These are phyloP conservation scores for Mesorhabditis spiculigera DNA, from an alignment of 2,888 invertebrate genomes.

Conservation along the genomic window DNA sequence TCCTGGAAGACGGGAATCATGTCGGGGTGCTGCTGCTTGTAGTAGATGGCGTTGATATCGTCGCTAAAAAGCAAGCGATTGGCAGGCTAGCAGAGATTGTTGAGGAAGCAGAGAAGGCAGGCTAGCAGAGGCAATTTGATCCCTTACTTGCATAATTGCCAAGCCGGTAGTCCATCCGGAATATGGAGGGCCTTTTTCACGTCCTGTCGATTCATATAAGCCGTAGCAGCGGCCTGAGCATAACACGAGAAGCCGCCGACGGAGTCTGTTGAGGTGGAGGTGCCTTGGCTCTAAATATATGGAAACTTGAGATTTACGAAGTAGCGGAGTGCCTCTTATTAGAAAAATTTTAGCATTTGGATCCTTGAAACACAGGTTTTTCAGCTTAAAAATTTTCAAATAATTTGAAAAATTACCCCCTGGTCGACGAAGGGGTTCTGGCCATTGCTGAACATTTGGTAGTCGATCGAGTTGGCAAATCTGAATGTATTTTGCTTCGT, in stretches of 20 bases:
- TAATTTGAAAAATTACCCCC: slow-evolving; percentile 22
- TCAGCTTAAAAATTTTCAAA: neutral
- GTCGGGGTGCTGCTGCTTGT: slow-evolving; percentile 45
- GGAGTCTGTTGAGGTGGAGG: slow-evolving; percentile 39
- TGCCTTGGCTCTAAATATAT: slow-evolving; percentile 22
- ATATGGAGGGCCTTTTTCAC: slow-evolving; percentile 41
- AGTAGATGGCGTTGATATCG: slow-evolving; percentile 38
- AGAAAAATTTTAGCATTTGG: too few species aligned
- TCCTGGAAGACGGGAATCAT: slow-evolving; percentile 42
- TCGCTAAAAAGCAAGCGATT: slow-evolving; percentile 21
- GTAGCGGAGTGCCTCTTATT: too few species aligned
- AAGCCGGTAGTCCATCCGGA: slow-evolving; percentile 20
- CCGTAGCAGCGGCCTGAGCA: slow-evolving; percentile 23
- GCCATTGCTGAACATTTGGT: slow-evolving; percentile 26
- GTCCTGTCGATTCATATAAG: slow-evolving; percentile 29
- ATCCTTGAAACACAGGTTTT: too few species aligned
- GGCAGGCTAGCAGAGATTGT: neutral
- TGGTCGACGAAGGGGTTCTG: slow-evolving; percentile 37
- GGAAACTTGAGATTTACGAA: neutral
- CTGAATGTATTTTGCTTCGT: neutral
- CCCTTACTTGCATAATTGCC: slow-evolving; percentile 36
- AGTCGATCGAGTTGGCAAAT: slow-evolving; percentile 10
- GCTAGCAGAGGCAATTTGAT: neutral
- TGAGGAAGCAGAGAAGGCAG: too few species aligned
- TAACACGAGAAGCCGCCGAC: slow-evolving; percentile 36